Evolutionary conservation across 2,888 invertebrate species (phyloP), one percentile per base, ranked within the genome.

Genomic region (Branchipolynoe longqiensis): DNA sequence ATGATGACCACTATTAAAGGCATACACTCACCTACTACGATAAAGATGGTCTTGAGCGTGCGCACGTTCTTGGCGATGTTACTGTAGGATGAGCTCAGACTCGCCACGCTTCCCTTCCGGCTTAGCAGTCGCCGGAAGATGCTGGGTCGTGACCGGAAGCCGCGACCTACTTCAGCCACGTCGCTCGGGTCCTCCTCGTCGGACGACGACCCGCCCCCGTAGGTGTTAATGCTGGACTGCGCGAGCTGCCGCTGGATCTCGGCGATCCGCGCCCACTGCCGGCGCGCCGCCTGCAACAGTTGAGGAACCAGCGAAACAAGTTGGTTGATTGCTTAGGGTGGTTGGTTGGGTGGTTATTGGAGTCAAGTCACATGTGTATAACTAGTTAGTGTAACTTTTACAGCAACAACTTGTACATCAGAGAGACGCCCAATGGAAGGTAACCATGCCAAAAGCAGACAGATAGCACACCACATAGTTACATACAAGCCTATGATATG

Each of bases 221-320:
- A 69, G 1, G 48, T 4, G 54, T 18, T 6, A 3, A 22, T 22
- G 36, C n/a, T 25, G 4, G 83, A 83, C 33, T 74, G 56, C 31
- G 83, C 78, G 6, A 88, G 40, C 36, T 85, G 85, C n/a, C 78
- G 84, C 40, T 89, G 88, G 33, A 88, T 86, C n/a, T 87, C 54
- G 36, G 87, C 89, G 22, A 90, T 90, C 25, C 86, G 86, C 12
- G 85, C 81, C 12, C 89, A 86, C 59, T 90, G 90, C 25, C 87
- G 74, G 4, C 89, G 78, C 48, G 90, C 90, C 18, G 89, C 78
- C 78, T 78, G 78, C 1, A 78, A 78, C 28, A 54, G 48, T n/a
- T n/a, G n/a, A n/a, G n/a, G n/a, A n/a, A n/a, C n/a, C 18, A 22
- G 33, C 38, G 38, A n/a, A 36, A 73, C 38, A 38, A 73, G 33